Evolutionary conservation across 1,140 invertebrate species (phyloP).

Genomic region (Drosophila lowei): DNA sequence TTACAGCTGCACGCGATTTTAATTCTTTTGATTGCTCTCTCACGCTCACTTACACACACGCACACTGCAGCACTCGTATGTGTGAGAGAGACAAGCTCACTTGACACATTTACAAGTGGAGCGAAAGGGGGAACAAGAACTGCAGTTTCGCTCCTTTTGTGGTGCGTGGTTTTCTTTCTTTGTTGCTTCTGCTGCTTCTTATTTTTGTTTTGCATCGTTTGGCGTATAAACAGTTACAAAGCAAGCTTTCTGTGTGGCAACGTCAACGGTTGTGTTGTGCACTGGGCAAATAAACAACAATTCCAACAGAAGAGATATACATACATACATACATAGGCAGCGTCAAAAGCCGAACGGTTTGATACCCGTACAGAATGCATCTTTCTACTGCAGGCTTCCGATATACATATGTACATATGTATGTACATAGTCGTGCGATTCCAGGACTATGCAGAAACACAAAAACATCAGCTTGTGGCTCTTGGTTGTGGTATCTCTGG

Average conservation of each 20-base stretch:
- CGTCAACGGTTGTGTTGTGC: constrained; percentile 70
- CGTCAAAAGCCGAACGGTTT: too few relatives aligned
- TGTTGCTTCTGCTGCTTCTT: constrained; percentile 39
- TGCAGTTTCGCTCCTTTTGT: constrained; percentile 37
- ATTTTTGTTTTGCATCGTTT: constrained; percentile 66
- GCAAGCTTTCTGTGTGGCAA: constrained; percentile 61
- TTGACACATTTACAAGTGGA: constrained; percentile 58
- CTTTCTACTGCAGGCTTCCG: too few relatives aligned
- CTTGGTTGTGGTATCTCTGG: too few relatives aligned
- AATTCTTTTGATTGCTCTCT: constrained; percentile 49
- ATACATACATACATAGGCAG: too few relatives aligned
- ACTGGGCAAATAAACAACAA: constrained; percentile 66
- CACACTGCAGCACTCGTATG: neutral
- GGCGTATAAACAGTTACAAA: constrained; percentile 73
- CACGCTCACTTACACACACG: constrained; percentile 37
- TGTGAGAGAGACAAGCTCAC: constrained; percentile 30
- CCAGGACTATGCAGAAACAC: too few relatives aligned
- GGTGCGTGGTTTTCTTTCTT: constrained; percentile 46
- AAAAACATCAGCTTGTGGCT: too few relatives aligned
- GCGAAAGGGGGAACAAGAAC: constrained; percentile 45
- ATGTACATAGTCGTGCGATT: too few relatives aligned
- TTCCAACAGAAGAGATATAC: constrained; percentile 18
- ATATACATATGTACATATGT: too few relatives aligned
- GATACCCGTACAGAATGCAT: too few relatives aligned
- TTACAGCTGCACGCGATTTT: constrained; percentile 59